Base-by-base conservation (phyloP, 2,113 vertebrate species). In the Oceanodroma tethys region DNA sequence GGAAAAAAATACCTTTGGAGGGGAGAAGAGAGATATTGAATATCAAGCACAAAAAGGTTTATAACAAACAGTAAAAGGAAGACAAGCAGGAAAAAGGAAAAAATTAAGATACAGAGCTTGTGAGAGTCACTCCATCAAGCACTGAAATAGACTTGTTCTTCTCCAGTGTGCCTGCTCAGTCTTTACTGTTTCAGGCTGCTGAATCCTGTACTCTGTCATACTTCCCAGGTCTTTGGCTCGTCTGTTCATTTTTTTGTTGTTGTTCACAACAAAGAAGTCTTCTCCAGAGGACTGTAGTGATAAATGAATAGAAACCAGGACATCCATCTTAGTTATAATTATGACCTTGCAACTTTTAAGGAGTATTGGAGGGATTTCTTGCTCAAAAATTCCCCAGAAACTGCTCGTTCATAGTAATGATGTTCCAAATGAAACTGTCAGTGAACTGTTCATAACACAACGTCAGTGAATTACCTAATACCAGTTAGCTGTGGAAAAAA, bases 321-420 rank as follows among this genome's bases (percentile, higher is more conserved):
- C 13, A 92, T 96, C 56, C 23, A 38, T 97, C 93, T 96, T 88
- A 88, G 81, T 81, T 92, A 75, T 88, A 94, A 96, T 97, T 95
- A 93, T 84, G 82, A 92, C 91, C 94, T 97, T 97, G 89, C 62
- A 91, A 93, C 72, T 95, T 95, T 79, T 84, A 74, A 92, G 63
- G 45, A 36, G 16, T n/a, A 34, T 72, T 93, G 79, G n/a, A 92
- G 52, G 21, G 32, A 83, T 92, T 90, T 90, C 22, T 66, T 78
- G 34, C 55, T 74, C 30, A 81, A 48, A 88, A 96, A 74, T 73
- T 93, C 71, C 32, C 56, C 32, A 62, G 81, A 38, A 91, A 67
- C 27, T 67, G 27, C 30, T 94, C 5, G 1, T 86, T 95, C 8
- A 0, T 79, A 65, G 38, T 78, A 85, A 60, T 1, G 10, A 11